A percentile compares a stretch with the other conserved stretches of the same genome.
Conservation (phyloP, 2,797 vertebrate species). For the Galaxias olidus region DNA sequence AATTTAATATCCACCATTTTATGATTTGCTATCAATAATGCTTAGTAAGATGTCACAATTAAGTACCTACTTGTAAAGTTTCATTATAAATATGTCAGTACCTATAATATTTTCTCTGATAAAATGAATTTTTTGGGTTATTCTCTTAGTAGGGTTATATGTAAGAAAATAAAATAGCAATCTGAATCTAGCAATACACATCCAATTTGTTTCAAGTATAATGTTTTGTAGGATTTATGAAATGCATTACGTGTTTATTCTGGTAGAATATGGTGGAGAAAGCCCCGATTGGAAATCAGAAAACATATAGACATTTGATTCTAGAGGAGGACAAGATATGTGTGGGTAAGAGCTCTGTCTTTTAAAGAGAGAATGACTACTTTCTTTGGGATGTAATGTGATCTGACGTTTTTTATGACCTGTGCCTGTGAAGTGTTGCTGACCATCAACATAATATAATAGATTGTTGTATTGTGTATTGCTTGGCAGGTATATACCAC, state of each 20-base stretch:
- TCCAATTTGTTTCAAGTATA: too few species aligned
- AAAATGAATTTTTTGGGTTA: too few species aligned
- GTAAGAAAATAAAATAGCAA: too few species aligned
- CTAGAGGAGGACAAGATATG: slow-evolving; percentile 76
- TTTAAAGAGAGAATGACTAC: background rate
- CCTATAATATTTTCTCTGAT: too few species aligned
- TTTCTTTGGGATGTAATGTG: background rate
- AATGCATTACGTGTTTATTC: background rate
- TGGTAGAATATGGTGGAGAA: slow-evolving; percentile 77
- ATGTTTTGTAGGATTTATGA: too few species aligned
- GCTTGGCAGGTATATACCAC: slow-evolving; percentile 80
- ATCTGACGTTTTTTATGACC: background rate
- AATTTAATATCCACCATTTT: background rate
- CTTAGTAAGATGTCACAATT: background rate
- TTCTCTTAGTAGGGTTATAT: too few species aligned
- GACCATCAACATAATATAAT: background rate
- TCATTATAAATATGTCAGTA: too few species aligned
- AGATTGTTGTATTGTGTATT: background rate
- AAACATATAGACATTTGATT: slow-evolving; percentile 79
- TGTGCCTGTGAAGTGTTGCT: background rate
- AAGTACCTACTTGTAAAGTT: too few species aligned
- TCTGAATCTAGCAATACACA: too few species aligned
- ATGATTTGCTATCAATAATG: too few species aligned
- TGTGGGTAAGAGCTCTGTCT: slow-evolving; percentile 64
- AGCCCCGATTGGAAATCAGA: slow-evolving; percentile 54